Base-by-base conservation (phyloP, 1,140 invertebrate genomes). In the Thalassaphorura encarpata region DNA sequence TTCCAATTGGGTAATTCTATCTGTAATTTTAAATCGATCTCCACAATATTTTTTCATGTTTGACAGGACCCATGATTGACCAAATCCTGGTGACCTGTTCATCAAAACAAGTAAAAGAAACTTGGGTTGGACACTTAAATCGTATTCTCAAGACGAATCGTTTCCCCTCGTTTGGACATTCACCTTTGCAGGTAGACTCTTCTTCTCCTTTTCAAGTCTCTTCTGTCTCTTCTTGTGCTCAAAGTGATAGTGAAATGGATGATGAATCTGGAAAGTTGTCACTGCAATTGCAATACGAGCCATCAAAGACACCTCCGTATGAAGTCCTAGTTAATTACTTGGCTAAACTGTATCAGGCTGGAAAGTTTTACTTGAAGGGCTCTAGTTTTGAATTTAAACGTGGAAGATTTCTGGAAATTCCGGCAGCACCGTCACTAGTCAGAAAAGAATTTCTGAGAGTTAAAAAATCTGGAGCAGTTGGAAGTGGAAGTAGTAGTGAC, bases 51-150 rank as follows among this genome's bases (percentile, higher is more conserved):
- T 31, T 33, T 61, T 27, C 52, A n/a, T n/a, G n/a, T n/a, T 31
- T 27, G 54, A 49, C 77, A 82, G 89, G 89, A 49, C 83, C 86
- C 18, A 83, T 92, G 77, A 92, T 94, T 62, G 91, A 95, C 61
- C 84, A 81, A 56, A 88, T 94, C 62, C 75, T 86, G 5, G 89
- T 91, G 3, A 76, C 88, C 6, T 96, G 90, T 69, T 82, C 85
- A 66, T 87, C 83, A 2, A 81, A 78, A 66, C 83, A 85, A 51
- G 89, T 93, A 64, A 86, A 87, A 48, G 81, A 84, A 54, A 81
- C 83, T 52, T 97, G 91, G 91, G 81, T 94, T 26, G 83, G 89
- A 52, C 72, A 87, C 41, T 72, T 93, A 4, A 72, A 67, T 15
- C 54, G 52, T 42, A 52, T 61, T 52, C 51, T 62, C 4, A 58